Percentiles rank a stretch among this genome's conserved stretches.
These are phyloP conservation scores for Sebastolobus altivelis DNA, from an alignment of 2,797 vertebrate genomes.

Conservation along the genomic window DNA sequence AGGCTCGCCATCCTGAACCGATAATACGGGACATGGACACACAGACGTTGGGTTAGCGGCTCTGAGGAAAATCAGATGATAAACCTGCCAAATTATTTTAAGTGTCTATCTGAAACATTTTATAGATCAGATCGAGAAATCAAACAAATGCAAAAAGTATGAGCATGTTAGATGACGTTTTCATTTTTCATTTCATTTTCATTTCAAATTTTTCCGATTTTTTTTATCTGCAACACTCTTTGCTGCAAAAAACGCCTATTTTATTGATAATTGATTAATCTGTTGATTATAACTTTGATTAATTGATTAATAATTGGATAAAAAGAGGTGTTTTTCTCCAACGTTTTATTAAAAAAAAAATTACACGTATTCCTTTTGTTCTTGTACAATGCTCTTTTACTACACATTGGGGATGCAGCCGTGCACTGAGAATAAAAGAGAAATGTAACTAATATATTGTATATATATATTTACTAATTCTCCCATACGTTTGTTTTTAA, in stretches of 20 bases:
- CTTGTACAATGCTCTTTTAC: neutral
- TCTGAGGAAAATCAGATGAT: neutral
- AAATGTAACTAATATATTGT: neutral
- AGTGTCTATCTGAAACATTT: neutral
- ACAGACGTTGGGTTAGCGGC: slow-evolving; percentile 22
- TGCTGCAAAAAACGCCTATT: too few species aligned
- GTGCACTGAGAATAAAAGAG: neutral
- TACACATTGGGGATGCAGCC: neutral
- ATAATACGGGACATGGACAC: slow-evolving; percentile 21
- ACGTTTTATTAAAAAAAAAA: too few species aligned
- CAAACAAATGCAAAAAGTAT: neutral
- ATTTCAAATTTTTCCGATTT: too few species aligned
- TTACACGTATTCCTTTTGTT: too few species aligned
- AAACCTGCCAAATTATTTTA: neutral
- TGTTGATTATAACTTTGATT: too few species aligned
- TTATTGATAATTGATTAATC: too few species aligned
- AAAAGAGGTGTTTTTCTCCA: too few species aligned
- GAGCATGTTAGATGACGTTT: neutral
- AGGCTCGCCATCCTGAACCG: slow-evolving; percentile 24
- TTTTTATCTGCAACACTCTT: too few species aligned
- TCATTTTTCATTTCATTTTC: too few species aligned
- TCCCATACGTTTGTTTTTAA: too few species aligned
- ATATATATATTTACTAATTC: too few species aligned
- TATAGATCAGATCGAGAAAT: neutral
- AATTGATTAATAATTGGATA: too few species aligned